Evolutionary conservation across 2,797 vertebrate genomes (phyloP).

Genomic region (Cephalopachus bancanus): DNA sequence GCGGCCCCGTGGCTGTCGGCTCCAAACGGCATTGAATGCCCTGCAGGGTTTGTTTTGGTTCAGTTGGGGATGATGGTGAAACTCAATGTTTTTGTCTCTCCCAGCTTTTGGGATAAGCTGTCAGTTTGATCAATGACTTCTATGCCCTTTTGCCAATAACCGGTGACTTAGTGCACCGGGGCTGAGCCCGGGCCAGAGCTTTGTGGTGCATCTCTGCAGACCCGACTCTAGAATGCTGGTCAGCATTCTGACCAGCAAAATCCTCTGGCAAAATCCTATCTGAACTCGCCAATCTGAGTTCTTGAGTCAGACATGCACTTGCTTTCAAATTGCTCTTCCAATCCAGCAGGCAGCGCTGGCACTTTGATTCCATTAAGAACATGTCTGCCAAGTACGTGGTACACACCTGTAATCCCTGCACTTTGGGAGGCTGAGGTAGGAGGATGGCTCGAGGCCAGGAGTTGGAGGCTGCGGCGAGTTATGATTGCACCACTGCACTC

Average conservation of each 20-base stretch:
- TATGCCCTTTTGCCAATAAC: too few relatives aligned
- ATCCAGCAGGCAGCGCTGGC: accelerated
- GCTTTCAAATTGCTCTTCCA: accelerated
- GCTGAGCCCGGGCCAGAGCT: background rate
- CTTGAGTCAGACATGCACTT: accelerated
- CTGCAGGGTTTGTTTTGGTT: background rate
- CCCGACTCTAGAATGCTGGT: background rate
- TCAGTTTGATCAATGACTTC: background rate
- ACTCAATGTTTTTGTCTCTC: background rate
- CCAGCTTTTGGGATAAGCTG: background rate
- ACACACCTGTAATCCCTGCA: too few relatives aligned
- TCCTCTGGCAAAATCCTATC: background rate
- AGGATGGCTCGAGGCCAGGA: too few relatives aligned
- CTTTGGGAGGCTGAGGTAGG: too few relatives aligned
- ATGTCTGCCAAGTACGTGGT: too few relatives aligned
- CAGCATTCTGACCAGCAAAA: too few relatives aligned
- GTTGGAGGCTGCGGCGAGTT: too few relatives aligned
- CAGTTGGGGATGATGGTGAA: too few relatives aligned
- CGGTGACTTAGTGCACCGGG: too few relatives aligned
- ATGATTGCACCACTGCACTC: too few relatives aligned
- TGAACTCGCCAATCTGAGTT: accelerated
- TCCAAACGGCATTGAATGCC: accelerated
- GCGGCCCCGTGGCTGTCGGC: too few relatives aligned
- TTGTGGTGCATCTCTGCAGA: background rate
- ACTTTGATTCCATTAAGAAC: accelerated